These are phyloP conservation scores for Onychostoma macrolepis DNA, from an alignment of 2,113 vertebrate species.

Conservation along the genomic window DNA sequence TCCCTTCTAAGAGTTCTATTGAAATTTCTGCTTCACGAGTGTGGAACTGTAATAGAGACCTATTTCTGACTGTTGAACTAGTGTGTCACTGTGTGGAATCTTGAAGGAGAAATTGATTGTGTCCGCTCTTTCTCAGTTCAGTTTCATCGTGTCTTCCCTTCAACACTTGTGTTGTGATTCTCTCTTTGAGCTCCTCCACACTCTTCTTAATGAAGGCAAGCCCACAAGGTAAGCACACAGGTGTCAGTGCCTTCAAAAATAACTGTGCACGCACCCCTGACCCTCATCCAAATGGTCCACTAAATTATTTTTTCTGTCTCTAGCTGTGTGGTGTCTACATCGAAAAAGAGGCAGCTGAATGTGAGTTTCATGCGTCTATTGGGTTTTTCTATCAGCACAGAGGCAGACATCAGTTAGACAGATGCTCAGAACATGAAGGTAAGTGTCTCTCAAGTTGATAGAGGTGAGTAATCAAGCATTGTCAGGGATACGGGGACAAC, in stretches of 20 bases:
- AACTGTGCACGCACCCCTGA: slow-evolving; percentile 35
- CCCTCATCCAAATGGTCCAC: slow-evolving; percentile 43
- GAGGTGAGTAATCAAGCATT: slow-evolving; percentile 52
- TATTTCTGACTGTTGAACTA: not conserved
- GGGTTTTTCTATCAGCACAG: slow-evolving; percentile 41
- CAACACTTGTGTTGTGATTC: slow-evolving; percentile 25
- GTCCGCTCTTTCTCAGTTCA: not conserved
- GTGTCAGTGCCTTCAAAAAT: slow-evolving; percentile 38
- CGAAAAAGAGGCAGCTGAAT: slow-evolving; percentile 16
- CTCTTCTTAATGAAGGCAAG: slow-evolving; percentile 7
- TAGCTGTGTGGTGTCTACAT: slow-evolving; percentile 25
- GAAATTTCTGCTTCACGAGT: not conserved
- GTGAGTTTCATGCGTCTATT: slow-evolving; percentile 32
- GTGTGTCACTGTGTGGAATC: not conserved
- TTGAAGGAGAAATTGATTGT: not conserved
- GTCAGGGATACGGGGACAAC: slow-evolving; percentile 43
- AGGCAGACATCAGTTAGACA: slow-evolving; percentile 36
- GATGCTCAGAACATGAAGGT: slow-evolving; percentile 50
- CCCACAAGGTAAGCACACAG: slow-evolving; percentile 19
- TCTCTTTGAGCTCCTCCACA: slow-evolving; percentile 30
- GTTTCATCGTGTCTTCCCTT: slow-evolving; percentile 28
- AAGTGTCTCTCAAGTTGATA: slow-evolving; percentile 58
- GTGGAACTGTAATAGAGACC: not conserved
- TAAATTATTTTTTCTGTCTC: slow-evolving; percentile 17
- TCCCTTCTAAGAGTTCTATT: not conserved